Conservation (phyloP, 2,113 vertebrate genomes). For the Dicentrarchus labrax region DNA sequence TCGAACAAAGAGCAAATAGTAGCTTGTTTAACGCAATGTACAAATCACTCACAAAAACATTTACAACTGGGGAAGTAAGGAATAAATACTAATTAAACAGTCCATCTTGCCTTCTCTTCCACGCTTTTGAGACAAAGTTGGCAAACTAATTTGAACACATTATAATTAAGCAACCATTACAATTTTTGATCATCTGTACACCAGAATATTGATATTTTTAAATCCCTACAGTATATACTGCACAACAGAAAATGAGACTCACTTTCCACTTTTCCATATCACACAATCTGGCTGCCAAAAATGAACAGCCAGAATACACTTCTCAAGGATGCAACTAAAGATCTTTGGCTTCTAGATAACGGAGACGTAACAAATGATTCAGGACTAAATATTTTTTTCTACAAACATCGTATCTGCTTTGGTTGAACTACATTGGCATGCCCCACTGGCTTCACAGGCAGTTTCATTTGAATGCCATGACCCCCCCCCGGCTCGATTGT, state of each 20-base stretch:
- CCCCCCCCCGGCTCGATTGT: neutral
- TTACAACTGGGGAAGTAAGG: too few species aligned
- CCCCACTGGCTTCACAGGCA: neutral
- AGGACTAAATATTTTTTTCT: neutral
- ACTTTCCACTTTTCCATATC: neutral
- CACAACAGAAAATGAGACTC: neutral
- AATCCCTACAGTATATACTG: neutral
- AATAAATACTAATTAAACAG: neutral
- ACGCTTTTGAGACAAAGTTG: neutral
- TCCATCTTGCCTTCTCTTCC: neutral
- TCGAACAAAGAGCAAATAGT: slow-evolving; percentile 1
- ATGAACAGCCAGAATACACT: neutral
- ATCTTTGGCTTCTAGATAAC: neutral
- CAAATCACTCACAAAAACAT: too few species aligned
- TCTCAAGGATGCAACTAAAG: neutral
- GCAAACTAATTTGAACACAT: neutral
- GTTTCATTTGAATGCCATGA: neutral
- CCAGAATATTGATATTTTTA: neutral
- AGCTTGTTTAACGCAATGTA: too few species aligned
- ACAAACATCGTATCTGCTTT: slow-evolving; percentile 9
- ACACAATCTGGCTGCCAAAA: neutral
- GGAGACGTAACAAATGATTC: neutral
- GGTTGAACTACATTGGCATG: neutral
- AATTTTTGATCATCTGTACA: neutral
- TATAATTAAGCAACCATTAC: neutral